phyloP scores from a whole-genome alignment of 1,140 invertebrate genomes.

The Nomia melanderi region DNA sequence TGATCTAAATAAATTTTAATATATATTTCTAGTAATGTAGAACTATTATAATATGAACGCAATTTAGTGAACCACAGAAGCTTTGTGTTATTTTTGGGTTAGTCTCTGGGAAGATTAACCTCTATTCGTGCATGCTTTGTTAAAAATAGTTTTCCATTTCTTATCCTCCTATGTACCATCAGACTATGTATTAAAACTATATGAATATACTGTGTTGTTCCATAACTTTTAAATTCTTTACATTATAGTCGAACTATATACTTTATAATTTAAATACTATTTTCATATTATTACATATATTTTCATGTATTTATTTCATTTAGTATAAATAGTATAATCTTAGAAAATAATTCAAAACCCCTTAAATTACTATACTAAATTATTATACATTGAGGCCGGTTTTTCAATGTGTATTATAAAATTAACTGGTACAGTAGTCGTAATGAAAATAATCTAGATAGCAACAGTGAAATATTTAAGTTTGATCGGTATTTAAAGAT shows the following conservation, averaged over 20 bases:
- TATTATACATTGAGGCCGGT: no score
- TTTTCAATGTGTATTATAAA: no score
- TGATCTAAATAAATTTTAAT: background rate
- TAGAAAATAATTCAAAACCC: background rate
- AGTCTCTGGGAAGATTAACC: slow-evolving; percentile 77
- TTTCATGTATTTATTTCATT: background rate
- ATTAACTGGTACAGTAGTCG: no score
- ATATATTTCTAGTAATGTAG: background rate
- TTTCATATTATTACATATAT: background rate
- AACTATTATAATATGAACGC: slow-evolving; percentile 25
- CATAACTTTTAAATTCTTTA: slow-evolving; percentile 3
- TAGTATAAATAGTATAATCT: background rate
- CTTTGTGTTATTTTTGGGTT: slow-evolving; percentile 75
- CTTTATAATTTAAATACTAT: background rate
- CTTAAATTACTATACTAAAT: background rate
- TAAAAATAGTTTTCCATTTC: slow-evolving; percentile 76
- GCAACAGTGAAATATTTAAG: background rate
- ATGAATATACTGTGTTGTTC: background rate
- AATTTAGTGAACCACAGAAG: slow-evolving; percentile 52
- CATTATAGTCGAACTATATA: background rate
- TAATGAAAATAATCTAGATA: background rate
- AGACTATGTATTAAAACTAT: slow-evolving; percentile 51
- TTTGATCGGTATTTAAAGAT: background rate
- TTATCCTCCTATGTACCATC: slow-evolving; percentile 64
- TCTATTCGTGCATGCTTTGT: slow-evolving; percentile 74